Base-by-base conservation (phyloP, 2,113 vertebrate species). In the Paramisgurnus dabryanus region DNA sequence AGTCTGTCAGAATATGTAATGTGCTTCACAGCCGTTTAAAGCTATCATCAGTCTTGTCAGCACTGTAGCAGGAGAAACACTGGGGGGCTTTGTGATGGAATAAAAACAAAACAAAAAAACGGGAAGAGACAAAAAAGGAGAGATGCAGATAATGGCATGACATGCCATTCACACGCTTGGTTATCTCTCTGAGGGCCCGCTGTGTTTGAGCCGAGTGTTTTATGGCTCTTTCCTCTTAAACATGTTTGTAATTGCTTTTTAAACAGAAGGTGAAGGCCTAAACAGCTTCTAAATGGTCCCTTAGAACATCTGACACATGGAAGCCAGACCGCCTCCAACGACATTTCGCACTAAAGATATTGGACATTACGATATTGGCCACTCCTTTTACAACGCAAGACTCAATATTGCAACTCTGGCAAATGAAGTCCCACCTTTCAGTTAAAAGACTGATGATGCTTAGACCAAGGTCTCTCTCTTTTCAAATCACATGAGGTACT, bases 191-290 rank as follows among this genome's bases (percentile, higher is more conserved):
- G 63, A 81, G 40, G 66, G 15, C 78, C 53, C 4, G 22, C 45
- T 75, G 70, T 79, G 22, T 69, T 69, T 60, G n/a, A 75, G 17
- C 63, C 45, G 41, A 63, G 66, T 63, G 7, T 6, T 45, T 55
- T 60, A 76, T 50, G 50, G 12, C 68, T 80, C 43, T 22, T 53
- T 80, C 47, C 18, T 84, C 90, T 90, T 92, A 90, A 93, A 92
- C 90, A 91, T 87, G 85, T 65, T 85, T 82, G 79, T 92, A 90
- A 93, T 92, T 91, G 88, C 90, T 91, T 93, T 92, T 87, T 85
- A 72, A 64, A 77, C 85, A 86, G 87, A 89, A 47, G 67, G 73
- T 79, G 64, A 43, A 41, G 45, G 63, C 64, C 57, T 68, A 18
- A 73, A 57, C 18, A 17, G 71, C 40, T 69, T 74, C 68, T 69